Conservation (phyloP, 2,113 vertebrate species). For the Cranoglanis bouderius region DNA sequence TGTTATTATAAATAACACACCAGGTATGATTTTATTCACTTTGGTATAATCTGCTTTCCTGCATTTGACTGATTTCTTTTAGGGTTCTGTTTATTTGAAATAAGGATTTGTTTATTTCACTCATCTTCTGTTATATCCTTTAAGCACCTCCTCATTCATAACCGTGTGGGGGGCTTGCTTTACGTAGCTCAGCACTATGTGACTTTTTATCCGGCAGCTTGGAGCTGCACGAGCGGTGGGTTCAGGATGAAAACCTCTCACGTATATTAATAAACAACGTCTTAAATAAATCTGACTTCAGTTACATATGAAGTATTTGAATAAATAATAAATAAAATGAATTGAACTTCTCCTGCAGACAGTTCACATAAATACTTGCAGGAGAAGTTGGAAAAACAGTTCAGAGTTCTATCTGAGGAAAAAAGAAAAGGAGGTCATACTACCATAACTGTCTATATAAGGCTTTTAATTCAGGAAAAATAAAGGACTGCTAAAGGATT, state of each 20-base stretch:
- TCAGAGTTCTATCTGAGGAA: neutral
- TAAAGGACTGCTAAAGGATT: neutral
- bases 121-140: neutral
- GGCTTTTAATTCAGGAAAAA: neutral
- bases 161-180: neutral
- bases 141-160: neutral
- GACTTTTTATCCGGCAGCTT: neutral
- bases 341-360: neutral
- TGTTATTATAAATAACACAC: neutral
- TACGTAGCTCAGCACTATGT: neutral
- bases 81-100: neutral
- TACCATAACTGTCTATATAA: neutral
- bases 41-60: neutral
- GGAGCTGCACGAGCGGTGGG: neutral
- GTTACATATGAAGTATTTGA: neutral
- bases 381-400: neutral
- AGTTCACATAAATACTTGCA: neutral
- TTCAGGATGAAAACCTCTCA: neutral
- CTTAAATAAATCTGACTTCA: neutral
- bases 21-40: neutral
- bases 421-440: neutral
- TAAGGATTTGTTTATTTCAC: neutral
- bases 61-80: neutral
- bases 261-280: neutral
- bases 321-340: too few species aligned